Conservation (phyloP, 2,797 vertebrate species). For the Ptychadena robeensis region DNA sequence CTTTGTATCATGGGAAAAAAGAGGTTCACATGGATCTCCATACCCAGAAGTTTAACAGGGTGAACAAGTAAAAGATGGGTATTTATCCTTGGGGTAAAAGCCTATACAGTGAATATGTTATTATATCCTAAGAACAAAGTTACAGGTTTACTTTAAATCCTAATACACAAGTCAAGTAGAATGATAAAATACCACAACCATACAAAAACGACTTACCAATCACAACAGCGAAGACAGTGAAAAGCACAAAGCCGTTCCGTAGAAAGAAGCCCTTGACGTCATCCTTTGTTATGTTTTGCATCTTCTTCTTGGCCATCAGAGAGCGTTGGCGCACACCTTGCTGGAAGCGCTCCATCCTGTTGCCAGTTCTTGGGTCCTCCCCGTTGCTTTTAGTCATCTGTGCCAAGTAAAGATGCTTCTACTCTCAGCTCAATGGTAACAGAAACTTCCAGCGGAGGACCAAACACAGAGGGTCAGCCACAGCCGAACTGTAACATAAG, state of each 20-base stretch:
- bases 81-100: no score
- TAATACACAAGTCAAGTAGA: no score
- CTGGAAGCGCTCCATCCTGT: conserved; percentile 89
- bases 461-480: conserved; percentile 49
- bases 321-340: conserved; percentile 92
- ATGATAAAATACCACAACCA: not conserved
- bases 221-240: conserved; percentile 88
- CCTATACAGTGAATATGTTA: no score
- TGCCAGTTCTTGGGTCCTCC: conserved; percentile 79
- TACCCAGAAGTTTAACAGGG: no score
- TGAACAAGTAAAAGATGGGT: no score
- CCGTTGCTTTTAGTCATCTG: conserved; percentile 86
- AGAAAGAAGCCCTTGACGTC: conserved; percentile 89
- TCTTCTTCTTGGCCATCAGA: conserved; percentile 91
- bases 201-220: conserved; percentile 82
- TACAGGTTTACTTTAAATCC: no score
- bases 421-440: conserved; percentile 57
- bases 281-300: conserved; percentile 92
- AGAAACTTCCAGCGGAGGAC: conserved; percentile 62
- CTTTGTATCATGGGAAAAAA: no score
- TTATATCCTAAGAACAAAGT: no score
- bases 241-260: conserved; percentile 94
- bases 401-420: conserved; percentile 55
- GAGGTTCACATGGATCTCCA: no score
- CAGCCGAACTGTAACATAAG: conserved; percentile 66